Conservation (phyloP, 1,140 invertebrate species). For the Stratiolaelaps scimitus region DNA sequence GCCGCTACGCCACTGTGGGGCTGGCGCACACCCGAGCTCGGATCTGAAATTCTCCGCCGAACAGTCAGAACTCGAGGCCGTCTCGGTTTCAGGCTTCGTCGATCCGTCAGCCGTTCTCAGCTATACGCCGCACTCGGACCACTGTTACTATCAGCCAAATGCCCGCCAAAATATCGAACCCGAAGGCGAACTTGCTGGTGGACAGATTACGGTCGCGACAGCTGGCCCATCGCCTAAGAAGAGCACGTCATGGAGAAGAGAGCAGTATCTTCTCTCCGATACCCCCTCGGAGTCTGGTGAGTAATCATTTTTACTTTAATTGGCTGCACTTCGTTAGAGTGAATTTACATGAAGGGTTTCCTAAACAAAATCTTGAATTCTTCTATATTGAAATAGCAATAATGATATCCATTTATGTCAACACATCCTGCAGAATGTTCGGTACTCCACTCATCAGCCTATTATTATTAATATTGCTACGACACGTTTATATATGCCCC, state of each 20-base stretch:
- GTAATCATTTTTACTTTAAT: background rate
- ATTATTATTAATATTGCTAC: no score
- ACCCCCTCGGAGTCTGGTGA: conserved; percentile 3
- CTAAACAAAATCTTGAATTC: no score
- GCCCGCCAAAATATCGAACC: background rate
- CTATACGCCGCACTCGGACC: conserved; percentile 21
- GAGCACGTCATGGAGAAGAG: conserved; percentile 7
- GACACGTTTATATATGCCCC: no score
- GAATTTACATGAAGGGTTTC: no score
- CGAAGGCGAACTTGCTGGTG: background rate
- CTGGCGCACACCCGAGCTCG: background rate
- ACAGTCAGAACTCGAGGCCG: background rate
- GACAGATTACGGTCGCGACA: conserved; percentile 14
- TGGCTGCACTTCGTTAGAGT: no score
- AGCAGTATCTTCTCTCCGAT: conserved; percentile 11
- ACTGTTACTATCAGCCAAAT: conserved; percentile 23
- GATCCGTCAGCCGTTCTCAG: conserved; percentile 25
- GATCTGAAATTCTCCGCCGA: background rate
- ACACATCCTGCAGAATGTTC: no score
- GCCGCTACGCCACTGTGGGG: background rate
- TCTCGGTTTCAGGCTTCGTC: background rate
- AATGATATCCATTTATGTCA: no score
- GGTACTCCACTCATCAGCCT: no score
- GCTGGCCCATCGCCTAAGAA: background rate
- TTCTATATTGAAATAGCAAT: no score